Evolutionary conservation across 1,140 invertebrate genomes (phyloP).

Genomic region (Bombus impatiens): DNA sequence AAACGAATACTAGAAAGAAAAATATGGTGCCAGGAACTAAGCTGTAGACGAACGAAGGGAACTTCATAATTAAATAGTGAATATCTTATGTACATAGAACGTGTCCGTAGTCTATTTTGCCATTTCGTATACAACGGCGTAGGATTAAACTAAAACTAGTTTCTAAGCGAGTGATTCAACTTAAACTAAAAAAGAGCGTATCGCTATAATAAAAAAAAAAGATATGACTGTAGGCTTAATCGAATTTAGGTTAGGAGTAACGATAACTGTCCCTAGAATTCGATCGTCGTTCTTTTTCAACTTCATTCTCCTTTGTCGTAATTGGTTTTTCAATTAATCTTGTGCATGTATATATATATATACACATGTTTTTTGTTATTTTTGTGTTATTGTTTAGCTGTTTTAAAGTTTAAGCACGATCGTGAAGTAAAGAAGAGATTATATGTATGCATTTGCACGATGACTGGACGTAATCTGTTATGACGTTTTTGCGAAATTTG

Average conservation of each 20-base stretch:
- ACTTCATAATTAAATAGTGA: neutral
- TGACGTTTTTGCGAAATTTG: neutral
- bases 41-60: neutral
- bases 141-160: slow-evolving; percentile 1
- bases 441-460: too few relatives aligned
- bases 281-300: slow-evolving; percentile 1
- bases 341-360: too few relatives aligned
- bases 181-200: neutral
- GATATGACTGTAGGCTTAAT: slow-evolving; percentile 7
- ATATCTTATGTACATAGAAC: neutral
- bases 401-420: neutral
- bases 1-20: neutral
- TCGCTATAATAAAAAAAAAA: neutral
- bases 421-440: neutral
- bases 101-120: slow-evolving; percentile 11
- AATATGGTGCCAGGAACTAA: neutral
- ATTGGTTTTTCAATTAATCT: neutral
- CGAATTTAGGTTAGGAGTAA: neutral
- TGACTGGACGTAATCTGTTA: neutral
- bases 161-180: slow-evolving; percentile 14
- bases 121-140: slow-evolving; percentile 3
- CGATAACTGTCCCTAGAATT: neutral
- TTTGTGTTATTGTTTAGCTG: neutral
- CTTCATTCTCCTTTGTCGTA: neutral
- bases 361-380: too few relatives aligned